Evolutionary conservation across 2,113 vertebrate genomes (phyloP).

Genomic region (Paramormyrops kingsleyae): DNA sequence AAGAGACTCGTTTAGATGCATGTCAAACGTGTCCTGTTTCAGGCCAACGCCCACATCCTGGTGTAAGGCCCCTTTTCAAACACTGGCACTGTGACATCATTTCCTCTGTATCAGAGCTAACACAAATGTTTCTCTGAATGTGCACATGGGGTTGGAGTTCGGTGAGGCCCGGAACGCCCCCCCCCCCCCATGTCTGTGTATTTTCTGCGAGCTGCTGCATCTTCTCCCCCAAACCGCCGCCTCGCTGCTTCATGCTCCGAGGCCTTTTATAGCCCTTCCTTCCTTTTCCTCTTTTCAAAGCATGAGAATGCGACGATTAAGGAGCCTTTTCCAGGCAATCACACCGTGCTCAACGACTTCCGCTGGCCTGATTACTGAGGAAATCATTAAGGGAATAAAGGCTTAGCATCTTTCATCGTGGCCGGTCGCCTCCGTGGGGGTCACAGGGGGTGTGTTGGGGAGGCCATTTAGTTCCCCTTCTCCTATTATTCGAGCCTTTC

Average conservation of each 20-base stretch:
- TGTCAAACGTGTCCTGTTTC: neutral
- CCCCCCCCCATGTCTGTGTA: neutral
- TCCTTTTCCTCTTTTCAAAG: neutral
- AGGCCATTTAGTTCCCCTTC: slow-evolving; percentile 36
- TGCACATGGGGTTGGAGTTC: neutral
- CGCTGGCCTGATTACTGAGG: slow-evolving; percentile 50
- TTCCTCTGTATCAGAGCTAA: neutral
- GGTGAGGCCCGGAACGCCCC: neutral
- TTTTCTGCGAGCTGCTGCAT: neutral
- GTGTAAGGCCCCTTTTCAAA: neutral
- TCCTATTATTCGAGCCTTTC: slow-evolving; percentile 37
- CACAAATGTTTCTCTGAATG: neutral
- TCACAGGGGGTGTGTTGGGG: slow-evolving; percentile 41
- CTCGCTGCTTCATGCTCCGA: neutral
- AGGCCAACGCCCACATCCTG: neutral
- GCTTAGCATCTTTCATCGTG: slow-evolving; percentile 45
- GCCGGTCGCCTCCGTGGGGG: slow-evolving; percentile 38
- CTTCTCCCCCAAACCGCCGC: neutral
- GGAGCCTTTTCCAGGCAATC: slow-evolving; percentile 43
- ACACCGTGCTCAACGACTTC: slow-evolving; percentile 46
- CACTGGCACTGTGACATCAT: neutral
- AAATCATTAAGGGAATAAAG: slow-evolving; percentile 51
- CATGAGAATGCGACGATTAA: slow-evolving; percentile 28
- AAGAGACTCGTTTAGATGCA: neutral
- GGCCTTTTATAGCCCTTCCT: neutral